These are phyloP conservation scores for Momotus momota DNA, from an alignment of 2,797 vertebrate genomes.

Conservation along the genomic window DNA sequence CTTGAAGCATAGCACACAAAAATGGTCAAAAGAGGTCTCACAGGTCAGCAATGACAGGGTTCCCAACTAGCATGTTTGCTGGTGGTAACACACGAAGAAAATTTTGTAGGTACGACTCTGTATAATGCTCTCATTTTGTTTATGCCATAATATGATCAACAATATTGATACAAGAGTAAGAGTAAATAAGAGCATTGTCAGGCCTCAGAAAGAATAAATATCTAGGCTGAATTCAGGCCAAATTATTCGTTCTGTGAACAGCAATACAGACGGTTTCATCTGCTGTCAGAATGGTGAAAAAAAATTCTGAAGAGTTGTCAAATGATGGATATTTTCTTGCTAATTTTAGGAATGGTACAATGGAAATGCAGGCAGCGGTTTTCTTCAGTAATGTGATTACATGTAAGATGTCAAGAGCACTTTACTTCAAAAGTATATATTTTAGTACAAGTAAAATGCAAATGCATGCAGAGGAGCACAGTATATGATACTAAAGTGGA, in stretches of 20 bases:
- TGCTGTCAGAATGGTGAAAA: slow-evolving; percentile 18
- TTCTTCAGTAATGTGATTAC: neutral
- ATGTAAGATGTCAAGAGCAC: slow-evolving; percentile 24
- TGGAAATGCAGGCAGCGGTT: neutral
- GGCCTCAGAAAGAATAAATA: neutral
- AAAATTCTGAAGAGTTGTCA: neutral
- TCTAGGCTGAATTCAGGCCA: neutral
- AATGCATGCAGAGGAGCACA: neutral
- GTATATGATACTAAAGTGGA: neutral
- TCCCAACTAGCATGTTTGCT: neutral
- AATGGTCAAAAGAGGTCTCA: neutral
- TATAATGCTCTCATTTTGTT: neutral
- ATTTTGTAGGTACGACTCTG: neutral
- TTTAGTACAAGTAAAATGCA: slow-evolving; percentile 51
- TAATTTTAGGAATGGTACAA: slow-evolving; percentile 25
- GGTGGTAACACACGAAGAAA: neutral
- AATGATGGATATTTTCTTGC: neutral
- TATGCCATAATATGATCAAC: neutral
- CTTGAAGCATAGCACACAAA: neutral
- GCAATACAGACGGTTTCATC: neutral
- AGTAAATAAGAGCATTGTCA: neutral
- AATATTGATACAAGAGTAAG: neutral
- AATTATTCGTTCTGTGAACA: neutral
- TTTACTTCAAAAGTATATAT: slow-evolving; percentile 26
- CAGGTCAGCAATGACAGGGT: neutral